A percentile compares a stretch with the other conserved stretches of the same genome.
phyloP scores from a whole-genome alignment of 2,797 vertebrate genomes.

The Sebastes steindachneri region DNA sequence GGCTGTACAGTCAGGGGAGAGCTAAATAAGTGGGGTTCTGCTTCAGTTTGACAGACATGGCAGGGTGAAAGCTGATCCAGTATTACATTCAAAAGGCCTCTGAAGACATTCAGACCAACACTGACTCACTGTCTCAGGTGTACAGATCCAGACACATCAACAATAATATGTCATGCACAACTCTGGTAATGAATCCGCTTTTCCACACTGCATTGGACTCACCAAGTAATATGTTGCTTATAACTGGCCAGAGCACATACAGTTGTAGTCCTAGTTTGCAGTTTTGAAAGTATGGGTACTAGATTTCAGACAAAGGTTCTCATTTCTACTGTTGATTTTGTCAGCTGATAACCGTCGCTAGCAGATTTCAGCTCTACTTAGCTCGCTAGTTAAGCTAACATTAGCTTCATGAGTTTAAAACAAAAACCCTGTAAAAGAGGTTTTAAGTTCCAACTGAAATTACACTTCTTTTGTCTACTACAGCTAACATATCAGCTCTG shows the following conservation, averaged over 20 bases:
- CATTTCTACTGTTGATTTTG: background rate
- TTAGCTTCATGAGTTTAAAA: background rate
- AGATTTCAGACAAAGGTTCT: background rate
- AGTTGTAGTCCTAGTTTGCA: no score
- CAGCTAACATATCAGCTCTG: background rate
- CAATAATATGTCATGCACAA: background rate
- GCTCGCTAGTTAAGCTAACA: background rate
- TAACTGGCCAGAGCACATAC: background rate
- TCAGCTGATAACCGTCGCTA: background rate
- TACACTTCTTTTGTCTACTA: background rate
- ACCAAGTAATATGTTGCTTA: background rate
- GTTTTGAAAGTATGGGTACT: background rate
- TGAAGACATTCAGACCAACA: background rate
- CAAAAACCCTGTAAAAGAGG: background rate
- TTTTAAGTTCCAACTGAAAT: background rate
- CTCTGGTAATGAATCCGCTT: background rate
- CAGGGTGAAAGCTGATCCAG: slow-evolving; percentile 4
- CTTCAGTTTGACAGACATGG: slow-evolving; percentile 3
- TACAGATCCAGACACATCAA: background rate
- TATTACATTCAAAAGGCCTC: slow-evolving; percentile 6
- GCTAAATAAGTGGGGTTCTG: slow-evolving; percentile 4
- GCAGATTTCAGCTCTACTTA: background rate
- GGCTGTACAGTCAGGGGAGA: background rate
- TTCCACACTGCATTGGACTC: background rate
- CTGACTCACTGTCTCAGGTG: background rate